Percentiles rank a stretch among this genome's conserved stretches.
These are phyloP conservation scores for Pimpla rufipes DNA, from an alignment of 2,888 invertebrate species.

Conservation along the genomic window DNA sequence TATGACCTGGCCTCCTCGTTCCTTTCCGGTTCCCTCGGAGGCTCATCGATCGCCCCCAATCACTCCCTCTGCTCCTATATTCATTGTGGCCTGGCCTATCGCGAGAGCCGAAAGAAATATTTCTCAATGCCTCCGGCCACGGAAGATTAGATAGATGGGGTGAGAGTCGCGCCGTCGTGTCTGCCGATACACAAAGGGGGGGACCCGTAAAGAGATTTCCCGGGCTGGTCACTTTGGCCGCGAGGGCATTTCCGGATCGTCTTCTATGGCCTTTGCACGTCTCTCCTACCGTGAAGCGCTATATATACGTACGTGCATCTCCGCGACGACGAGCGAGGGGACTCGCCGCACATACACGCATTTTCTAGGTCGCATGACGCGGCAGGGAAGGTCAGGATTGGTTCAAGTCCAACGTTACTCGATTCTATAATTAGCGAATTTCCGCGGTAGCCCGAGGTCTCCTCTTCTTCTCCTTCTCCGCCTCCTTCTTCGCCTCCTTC, in stretches of 20 bases:
- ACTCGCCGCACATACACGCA: conserved; percentile 72
- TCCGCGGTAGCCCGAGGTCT: conserved; percentile 71
- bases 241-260: conserved; percentile 57
- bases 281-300: conserved; percentile 23
- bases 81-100: conserved; percentile 31
- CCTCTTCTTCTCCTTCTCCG: conserved; percentile 40
- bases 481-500: not conserved
- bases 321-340: conserved; percentile 29
- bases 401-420: conserved; percentile 83
- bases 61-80: conserved; percentile 77
- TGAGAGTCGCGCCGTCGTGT: not conserved
- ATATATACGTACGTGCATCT: conserved; percentile 44
- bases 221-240: conserved; percentile 33
- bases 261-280: conserved; percentile 24
- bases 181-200: not conserved
- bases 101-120: conserved; percentile 4
- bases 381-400: conserved; percentile 84
- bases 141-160: conserved; percentile 8
- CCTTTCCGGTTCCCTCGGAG: conserved; percentile 79
- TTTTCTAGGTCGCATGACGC: conserved; percentile 82
- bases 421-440: conserved; percentile 82
- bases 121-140: not conserved
- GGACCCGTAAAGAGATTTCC: not conserved
- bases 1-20: conserved; percentile 68
- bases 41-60: conserved; percentile 84